Conservation (phyloP, 2,797 vertebrate species). For the Sebastes nivosus region DNA sequence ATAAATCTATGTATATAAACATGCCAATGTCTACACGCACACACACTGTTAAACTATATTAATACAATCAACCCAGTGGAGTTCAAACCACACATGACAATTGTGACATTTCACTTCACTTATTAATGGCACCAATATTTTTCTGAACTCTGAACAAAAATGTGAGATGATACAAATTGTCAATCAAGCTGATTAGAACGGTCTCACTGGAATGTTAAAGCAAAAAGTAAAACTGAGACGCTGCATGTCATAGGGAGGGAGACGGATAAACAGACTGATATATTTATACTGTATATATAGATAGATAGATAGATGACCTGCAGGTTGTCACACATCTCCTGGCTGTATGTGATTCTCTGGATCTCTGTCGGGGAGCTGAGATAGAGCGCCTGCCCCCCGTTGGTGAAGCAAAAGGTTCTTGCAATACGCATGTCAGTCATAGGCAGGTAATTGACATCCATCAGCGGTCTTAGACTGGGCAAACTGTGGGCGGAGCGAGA, state of each 20-base stretch:
- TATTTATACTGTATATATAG: too few species aligned
- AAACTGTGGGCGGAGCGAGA: conserved; percentile 80
- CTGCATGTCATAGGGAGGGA: not conserved
- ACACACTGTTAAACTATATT: not conserved
- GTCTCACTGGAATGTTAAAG: not conserved
- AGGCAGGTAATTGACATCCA: conserved; percentile 96
- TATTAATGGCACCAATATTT: conserved; percentile 13
- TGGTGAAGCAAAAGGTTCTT: conserved; percentile 97
- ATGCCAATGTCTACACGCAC: not conserved
- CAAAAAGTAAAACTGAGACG: not conserved
- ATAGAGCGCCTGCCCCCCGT: conserved; percentile 95
- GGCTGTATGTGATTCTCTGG: conserved; percentile 97
- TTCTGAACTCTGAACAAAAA: not conserved
- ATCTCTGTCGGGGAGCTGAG: conserved; percentile 98
- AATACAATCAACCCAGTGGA: conserved; percentile 45
- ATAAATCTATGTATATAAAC: conserved; percentile 3
- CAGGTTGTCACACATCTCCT: conserved; percentile 97
- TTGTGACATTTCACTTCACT: conserved; percentile 66
- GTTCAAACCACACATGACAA: conserved; percentile 61
- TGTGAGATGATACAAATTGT: not conserved
- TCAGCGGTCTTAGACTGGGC: conserved; percentile 94
- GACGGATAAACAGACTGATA: not conserved
- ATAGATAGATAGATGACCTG: conserved; percentile 82
- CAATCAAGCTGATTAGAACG: not conserved
- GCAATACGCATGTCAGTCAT: conserved; percentile 98